Conservation (phyloP, 2,797 vertebrate species). For the Chelonia mydas region DNA sequence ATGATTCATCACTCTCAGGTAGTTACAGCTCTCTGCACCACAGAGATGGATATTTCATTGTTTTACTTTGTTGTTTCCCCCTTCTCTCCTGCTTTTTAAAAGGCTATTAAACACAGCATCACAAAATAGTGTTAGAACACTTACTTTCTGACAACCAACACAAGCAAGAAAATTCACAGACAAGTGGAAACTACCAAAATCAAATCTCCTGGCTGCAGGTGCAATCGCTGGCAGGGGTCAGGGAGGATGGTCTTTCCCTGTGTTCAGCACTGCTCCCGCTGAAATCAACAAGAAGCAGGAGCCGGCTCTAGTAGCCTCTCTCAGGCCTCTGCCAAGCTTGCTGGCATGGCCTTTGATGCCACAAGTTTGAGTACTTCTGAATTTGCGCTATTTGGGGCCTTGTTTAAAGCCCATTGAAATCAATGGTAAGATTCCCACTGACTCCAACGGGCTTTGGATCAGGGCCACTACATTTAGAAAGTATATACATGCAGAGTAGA, state of each 20-base stretch:
- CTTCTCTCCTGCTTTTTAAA: neutral
- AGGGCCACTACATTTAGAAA: neutral
- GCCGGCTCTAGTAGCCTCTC: neutral
- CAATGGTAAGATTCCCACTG: neutral
- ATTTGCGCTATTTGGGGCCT: neutral
- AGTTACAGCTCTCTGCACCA: neutral
- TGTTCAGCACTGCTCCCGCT: neutral
- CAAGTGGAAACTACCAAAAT: neutral
- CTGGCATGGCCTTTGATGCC: neutral
- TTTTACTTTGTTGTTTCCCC: neutral
- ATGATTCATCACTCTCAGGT: accelerated
- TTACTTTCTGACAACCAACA: neutral
- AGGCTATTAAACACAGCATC: neutral
- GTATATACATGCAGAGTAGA: neutral
- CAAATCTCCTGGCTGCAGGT: neutral
- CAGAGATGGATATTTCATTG: too few relatives aligned
- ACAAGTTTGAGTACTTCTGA: neutral
- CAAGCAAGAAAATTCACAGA: neutral
- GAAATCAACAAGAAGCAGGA: constrained; percentile 9
- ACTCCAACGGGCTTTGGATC: neutral
- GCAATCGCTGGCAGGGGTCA: accelerated
- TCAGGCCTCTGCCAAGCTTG: neutral
- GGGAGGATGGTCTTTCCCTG: neutral
- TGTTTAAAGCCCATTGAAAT: neutral
- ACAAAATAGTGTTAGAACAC: neutral